A percentile compares a stretch with the other conserved stretches of the same genome.
These are phyloP conservation scores for Odontamblyopus rebecca DNA, from an alignment of 2,797 vertebrate species.

Conservation along the genomic window DNA sequence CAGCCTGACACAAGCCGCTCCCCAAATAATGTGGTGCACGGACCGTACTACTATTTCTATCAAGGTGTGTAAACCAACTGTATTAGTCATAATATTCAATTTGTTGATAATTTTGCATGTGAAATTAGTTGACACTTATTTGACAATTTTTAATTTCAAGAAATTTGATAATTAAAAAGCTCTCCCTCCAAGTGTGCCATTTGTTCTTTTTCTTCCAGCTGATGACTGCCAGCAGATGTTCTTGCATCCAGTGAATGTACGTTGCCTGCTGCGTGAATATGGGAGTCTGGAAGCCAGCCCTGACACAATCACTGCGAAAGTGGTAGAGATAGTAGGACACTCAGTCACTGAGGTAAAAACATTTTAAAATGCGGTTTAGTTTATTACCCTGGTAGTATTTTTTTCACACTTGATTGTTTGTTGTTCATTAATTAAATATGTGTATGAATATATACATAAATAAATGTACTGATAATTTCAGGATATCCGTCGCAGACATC, in stretches of 20 bases:
- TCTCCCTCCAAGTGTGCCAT: background rate
- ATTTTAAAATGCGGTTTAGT: background rate
- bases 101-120: background rate
- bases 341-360: constrained; percentile 89
- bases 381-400: background rate
- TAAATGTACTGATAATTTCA: constrained; percentile 44
- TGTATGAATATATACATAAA: too few relatives aligned
- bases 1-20: constrained; percentile 57
- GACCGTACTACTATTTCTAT: constrained; percentile 97
- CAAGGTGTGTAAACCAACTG: constrained; percentile 83
- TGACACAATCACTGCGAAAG: constrained; percentile 88
- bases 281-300: constrained; percentile 95
- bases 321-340: constrained; percentile 94
- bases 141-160: too few relatives aligned
- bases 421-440: background rate
- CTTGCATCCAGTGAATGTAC: constrained; percentile 94
- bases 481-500: constrained; percentile 93
- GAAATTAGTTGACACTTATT: too few relatives aligned
- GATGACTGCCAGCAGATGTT: constrained; percentile 98
- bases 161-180: too few relatives aligned
- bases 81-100: background rate
- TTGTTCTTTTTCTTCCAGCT: constrained; percentile 68
- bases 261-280: constrained; percentile 91
- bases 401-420: background rate
- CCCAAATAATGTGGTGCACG: constrained; percentile 66